Base-by-base conservation (phyloP, 2,797 vertebrate species). In the Hippocampus kuda region DNA sequence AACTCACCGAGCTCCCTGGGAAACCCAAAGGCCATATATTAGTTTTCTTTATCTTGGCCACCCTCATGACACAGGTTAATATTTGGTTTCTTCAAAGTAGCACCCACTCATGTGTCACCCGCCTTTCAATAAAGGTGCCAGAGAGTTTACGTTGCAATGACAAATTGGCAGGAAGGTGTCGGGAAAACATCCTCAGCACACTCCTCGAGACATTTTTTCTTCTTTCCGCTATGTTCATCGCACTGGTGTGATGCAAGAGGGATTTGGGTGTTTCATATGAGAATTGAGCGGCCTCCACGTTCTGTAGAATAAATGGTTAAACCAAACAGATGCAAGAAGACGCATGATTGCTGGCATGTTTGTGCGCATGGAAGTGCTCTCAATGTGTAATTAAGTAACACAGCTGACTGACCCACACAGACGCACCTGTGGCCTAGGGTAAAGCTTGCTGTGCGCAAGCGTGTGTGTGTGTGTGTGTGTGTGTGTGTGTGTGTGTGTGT, bases 341-440 rank as follows among this genome's bases (percentile, higher is more conserved):
- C 11, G 48, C 26, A 20, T 10, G 66, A 6, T 8, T 38, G 44
- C n/a, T 56, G 65, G 49, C 57, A 30, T 72, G 61, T 59, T 70
- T 69, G 72, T 51, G 56, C 9, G 30, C 68, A 49, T 65, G 1
- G 69, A 62, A 61, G 70, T 76, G 66, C 65, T 77, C 73, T 72
- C 70, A 56, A 80, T 80, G 75, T 78, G 77, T 77, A 85, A 72
- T 83, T 64, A 78, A 70, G 82, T 76, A 83, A 79, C 75, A 72
- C 79, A 81, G 82, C 75, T 81, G 78, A 84, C 62, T 81, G 78
- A 84, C 62, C 24, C 30, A 77, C 59, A 67, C 62, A 67, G 56
- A 75, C 54, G 76, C 87, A 89, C 84, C 87, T 88, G 87, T 81
- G 88, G 79, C 79, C 83, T 24, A 15, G 1, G 38, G 67, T 24